A percentile compares a stretch with the other conserved stretches of the same genome.
Conservation (phyloP, 2,888 invertebrate genomes). For the Drosophila prolongata region DNA sequence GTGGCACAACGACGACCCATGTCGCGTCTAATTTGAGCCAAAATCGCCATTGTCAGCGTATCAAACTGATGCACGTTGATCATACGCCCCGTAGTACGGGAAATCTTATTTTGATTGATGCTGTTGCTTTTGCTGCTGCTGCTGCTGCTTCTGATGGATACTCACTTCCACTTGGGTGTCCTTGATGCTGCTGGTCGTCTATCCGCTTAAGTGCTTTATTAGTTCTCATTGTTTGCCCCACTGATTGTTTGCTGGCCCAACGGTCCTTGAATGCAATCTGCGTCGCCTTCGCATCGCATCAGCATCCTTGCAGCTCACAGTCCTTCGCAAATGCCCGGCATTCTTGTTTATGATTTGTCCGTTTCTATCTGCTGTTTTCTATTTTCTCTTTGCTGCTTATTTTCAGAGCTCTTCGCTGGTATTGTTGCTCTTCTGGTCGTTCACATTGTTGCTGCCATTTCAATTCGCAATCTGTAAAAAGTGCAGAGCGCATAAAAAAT, state of each 20-base stretch:
- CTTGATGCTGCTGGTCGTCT: slow-evolving; percentile 48
- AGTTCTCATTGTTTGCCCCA: slow-evolving; percentile 70
- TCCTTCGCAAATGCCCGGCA: slow-evolving; percentile 25
- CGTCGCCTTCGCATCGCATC: slow-evolving; percentile 54
- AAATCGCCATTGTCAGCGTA: slow-evolving; percentile 32
- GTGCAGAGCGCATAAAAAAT: slow-evolving; percentile 11
- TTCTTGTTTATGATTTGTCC: slow-evolving; percentile 43
- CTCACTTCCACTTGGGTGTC: slow-evolving; percentile 39
- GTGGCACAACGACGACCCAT: slow-evolving; percentile 54
- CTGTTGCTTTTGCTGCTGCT: slow-evolving; percentile 15
- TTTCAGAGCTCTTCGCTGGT: slow-evolving; percentile 15
- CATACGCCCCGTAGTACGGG: slow-evolving; percentile 65
- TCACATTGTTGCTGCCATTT: slow-evolving; percentile 59
- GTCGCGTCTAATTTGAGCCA: slow-evolving; percentile 54
- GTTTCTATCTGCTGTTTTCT: slow-evolving; percentile 20
- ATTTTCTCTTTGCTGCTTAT: slow-evolving; percentile 20
- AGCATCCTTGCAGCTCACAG: slow-evolving; percentile 40
- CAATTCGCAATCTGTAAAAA: slow-evolving; percentile 64
- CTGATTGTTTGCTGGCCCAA: slow-evolving; percentile 51
- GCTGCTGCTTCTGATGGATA: slow-evolving; percentile 31
- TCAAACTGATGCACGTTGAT: slow-evolving; percentile 51
- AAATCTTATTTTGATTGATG: slow-evolving; percentile 59
- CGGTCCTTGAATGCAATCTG: slow-evolving; percentile 52
- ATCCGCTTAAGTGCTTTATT: slow-evolving; percentile 77
- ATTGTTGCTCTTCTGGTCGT: slow-evolving; percentile 24